phyloP scores from a whole-genome alignment of 2,113 vertebrate genomes.

The Illadopsis cleaveri region DNA sequence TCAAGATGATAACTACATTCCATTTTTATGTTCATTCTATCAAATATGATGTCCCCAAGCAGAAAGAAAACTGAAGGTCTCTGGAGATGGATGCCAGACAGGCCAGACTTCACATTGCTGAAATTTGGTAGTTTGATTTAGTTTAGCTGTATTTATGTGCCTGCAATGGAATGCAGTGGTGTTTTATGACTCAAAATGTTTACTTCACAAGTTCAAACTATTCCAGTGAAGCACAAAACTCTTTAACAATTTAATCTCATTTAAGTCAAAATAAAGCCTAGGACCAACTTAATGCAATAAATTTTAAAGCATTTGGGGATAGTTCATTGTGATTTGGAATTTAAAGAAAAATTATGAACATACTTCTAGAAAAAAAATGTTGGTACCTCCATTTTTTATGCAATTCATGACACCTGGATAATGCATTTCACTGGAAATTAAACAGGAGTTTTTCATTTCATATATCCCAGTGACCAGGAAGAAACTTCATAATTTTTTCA shows the following conservation, averaged over 20 bases:
- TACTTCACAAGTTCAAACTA: background rate
- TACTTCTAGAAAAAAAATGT: background rate
- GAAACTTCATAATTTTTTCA: background rate
- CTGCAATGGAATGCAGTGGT: background rate
- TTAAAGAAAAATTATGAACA: background rate
- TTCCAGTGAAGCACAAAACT: background rate
- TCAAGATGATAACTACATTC: background rate
- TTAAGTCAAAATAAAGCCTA: background rate
- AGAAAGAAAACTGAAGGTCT: background rate
- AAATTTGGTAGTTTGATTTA: background rate
- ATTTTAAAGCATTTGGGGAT: background rate
- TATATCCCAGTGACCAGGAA: background rate
- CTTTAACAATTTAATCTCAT: background rate
- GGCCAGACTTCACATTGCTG: background rate
- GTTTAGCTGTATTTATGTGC: background rate
- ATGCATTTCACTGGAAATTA: background rate
- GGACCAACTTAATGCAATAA: background rate
- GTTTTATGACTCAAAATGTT: background rate
- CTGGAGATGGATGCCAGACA: background rate
- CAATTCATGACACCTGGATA: background rate
- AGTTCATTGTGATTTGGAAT: background rate
- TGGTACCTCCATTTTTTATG: background rate
- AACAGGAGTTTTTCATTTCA: background rate
- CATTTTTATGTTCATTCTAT: background rate
- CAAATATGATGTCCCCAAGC: background rate